Base-by-base conservation (phyloP, 1,140 invertebrate species). In the Batillaria attramentaria region DNA sequence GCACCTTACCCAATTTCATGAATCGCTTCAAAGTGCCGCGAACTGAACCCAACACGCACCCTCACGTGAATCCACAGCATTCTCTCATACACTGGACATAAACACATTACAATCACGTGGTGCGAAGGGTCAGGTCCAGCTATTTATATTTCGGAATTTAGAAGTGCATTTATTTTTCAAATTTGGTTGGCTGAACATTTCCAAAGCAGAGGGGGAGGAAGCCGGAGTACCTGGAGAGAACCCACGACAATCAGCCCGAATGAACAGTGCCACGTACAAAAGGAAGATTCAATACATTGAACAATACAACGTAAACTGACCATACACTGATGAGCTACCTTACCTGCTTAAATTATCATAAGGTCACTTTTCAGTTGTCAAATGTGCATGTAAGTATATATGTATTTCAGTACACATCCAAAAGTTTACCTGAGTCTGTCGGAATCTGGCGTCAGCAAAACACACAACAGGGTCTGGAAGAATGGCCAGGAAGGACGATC, bases 391-490 rank as follows among this genome's bases (percentile, higher is more conserved):
- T 72, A 16, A 50, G 70, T 72, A 13, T 72, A n/a, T 72, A 20
- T 43, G 69, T 39, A 5, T 43, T 42, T n/a, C 37, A 20, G 13
- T 28, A 33, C 10, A 18, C 39, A 43, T 8, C 24, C 18, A 3
- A 43, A 24, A 43, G 28, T 46, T 43, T 73, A 88, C 87, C 84
- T 88, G 87, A 41, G 72, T 83, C 65, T 88, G 87, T 42, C n/a
- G 33, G 68, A 84, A 88, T 31, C 72, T 74, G 16, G 87, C 85
- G 66, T 86, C 80, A 69, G 83, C 84, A 73, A 84, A 88, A 77
- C 87, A 88, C 0, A 88, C 87, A 62, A 85, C 69, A 50, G 85
- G 85, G 80, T 88, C 87, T 18, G 80, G 82, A 13, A 88, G 62
- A 6, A 88, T 81, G 82, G 83, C 84, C 41, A 88, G 79, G n/a